Percentiles rank a stretch among this genome's conserved stretches.
These are phyloP conservation scores for Aspiorhynchus laticeps DNA, from an alignment of 2,113 vertebrate species.

Conservation along the genomic window DNA sequence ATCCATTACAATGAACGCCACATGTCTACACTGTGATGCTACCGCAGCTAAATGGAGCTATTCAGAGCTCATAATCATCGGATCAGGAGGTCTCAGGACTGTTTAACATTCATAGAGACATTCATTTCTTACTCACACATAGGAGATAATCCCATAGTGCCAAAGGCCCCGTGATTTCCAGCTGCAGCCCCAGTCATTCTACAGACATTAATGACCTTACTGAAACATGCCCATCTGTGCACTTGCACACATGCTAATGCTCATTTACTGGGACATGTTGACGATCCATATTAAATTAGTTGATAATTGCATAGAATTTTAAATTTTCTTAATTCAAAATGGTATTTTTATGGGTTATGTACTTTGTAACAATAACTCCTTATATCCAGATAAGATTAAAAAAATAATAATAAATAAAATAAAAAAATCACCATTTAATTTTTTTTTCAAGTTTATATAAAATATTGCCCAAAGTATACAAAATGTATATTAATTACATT, in stretches of 20 bases:
- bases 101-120: slow-evolving; percentile 42
- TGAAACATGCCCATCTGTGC: slow-evolving; percentile 15
- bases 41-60: slow-evolving; percentile 15
- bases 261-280: background rate
- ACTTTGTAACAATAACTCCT: too few species aligned
- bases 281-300: background rate
- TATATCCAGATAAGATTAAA: too few species aligned
- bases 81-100: slow-evolving; percentile 30
- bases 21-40: slow-evolving; percentile 23
- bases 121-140: slow-evolving; percentile 11
- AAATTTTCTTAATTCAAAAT: background rate
- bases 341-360: background rate
- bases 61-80: slow-evolving; percentile 10
- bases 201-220: slow-evolving; percentile 23
- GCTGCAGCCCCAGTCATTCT: slow-evolving; percentile 9
- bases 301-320: background rate
- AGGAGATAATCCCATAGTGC: slow-evolving; percentile 25
- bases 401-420: too few species aligned
- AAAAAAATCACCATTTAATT: too few species aligned
- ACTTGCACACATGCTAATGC: background rate
- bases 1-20: background rate
- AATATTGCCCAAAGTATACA: too few species aligned
- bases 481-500: too few species aligned
- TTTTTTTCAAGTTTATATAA: too few species aligned
- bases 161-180: background rate